Percentiles rank a stretch among this genome's conserved stretches.
phyloP scores from a whole-genome alignment of 1,140 invertebrate genomes.

The Magallana angulata region DNA sequence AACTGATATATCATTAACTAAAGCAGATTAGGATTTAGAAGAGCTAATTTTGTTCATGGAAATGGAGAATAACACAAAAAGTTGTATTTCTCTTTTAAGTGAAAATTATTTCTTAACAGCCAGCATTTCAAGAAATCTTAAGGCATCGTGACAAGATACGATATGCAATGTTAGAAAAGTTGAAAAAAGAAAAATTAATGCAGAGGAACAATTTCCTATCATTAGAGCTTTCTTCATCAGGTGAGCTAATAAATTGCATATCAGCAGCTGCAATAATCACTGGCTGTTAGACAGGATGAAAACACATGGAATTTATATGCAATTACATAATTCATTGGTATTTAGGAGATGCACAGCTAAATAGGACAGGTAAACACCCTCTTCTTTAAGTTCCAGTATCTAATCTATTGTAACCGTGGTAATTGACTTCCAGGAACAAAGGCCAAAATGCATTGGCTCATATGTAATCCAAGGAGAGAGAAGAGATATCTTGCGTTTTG shows the following conservation, averaged over 20 bases:
- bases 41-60: too few species aligned
- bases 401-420: slow-evolving; percentile 13
- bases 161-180: too few species aligned
- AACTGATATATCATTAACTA: too few species aligned
- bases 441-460: neutral
- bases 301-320: slow-evolving; percentile 7
- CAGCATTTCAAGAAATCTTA: too few species aligned
- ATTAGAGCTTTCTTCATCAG: too few species aligned
- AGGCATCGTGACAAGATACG: too few species aligned
- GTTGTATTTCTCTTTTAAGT: too few species aligned
- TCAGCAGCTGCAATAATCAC: neutral
- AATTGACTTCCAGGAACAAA: neutral
- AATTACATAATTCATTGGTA: slow-evolving; percentile 32
- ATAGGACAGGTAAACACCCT: neutral
- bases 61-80: too few species aligned
- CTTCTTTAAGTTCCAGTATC: neutral
- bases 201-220: too few species aligned
- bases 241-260: neutral
- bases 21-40: too few species aligned
- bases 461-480: slow-evolving; percentile 14
- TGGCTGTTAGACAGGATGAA: neutral
- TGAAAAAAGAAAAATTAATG: too few species aligned
- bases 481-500: neutral
- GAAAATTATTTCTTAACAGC: too few species aligned
- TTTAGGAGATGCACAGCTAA: neutral